Base-by-base conservation (phyloP, 2,888 invertebrate species). In the Merodon equestris region DNA sequence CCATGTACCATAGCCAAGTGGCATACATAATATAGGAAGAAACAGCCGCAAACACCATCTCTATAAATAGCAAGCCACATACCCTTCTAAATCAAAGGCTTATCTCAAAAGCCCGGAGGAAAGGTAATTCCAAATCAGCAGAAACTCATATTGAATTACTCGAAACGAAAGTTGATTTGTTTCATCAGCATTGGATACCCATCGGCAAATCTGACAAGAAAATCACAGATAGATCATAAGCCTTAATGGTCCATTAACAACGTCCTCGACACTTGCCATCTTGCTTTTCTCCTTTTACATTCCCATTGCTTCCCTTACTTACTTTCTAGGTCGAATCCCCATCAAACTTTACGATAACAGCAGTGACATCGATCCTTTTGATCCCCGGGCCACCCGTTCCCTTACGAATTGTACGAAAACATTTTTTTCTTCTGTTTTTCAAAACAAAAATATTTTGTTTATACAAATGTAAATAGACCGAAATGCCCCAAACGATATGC, bases 341-440 rank as follows among this genome's bases (percentile, higher is more conserved):
- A 57, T 74, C 68, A 57, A 68, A 74, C 50, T 66, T 76, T 71
- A 60, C 45, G 64, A 71, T 66, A 66, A 60, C 54, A 66, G 47
- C 45, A 54, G 61, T 71, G 71, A 61, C 64, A 40, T 42, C 45
- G 50, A 40, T 48, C 38, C 40, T 10, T 9, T 40, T 17, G 3
- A 34, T 34, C 12, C 9, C 17, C 9, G 7, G 7, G 2, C 27
- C 27, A 27, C 48, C 38, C 9, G 13, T 3, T 57, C n/a, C 2
- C 7, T 36, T 9, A 34, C 40, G 54, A 66, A 60, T 54, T 18
- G 56, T 61, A 74, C 44, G 60, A 60, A 73, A 73, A 56, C 56
- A 74, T 57, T 57, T 63, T 66, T 36, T 19, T 57, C 56, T n/a
- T 50, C 15, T 47, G 56, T 72, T 51, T 56, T 27, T 40, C 50